Evolutionary conservation across 2,113 vertebrate species (phyloP), one percentile per base, ranked within the genome.

Genomic region (Raja brachyura): DNA sequence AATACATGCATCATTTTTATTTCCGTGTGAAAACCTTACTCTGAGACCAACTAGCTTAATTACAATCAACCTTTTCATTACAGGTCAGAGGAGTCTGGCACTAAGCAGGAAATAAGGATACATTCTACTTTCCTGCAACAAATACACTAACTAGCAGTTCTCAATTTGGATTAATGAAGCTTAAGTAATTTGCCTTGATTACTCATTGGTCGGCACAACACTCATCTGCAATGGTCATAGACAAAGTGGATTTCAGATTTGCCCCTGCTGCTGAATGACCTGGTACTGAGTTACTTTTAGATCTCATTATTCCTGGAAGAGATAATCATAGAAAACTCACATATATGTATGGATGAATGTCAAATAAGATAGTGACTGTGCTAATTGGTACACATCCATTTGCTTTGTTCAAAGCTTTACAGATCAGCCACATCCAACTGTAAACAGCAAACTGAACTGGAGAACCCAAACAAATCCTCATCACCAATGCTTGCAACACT

Each of bases 131-230:
- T 97, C 96, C 96, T 97, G 96, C 93, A 93, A 94, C 95, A 95
- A 95, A 94, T 93, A 94, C 70, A 73, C 94, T 94, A 96, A 96
- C 95, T 96, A 97, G 95, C 95, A 96, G 95, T 95, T 95, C 94
- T 97, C 94, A 96, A 96, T 96, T 97, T 96, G 97, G 97, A 96
- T 96, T 96, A 97, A 97, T 96, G 97, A 97, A 97, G 96, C 96
- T 97, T 96, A 97, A 97, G 96, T 48, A 0, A 92, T n/a, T n/a
- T 63, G 13, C n/a, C 5, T 88, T 31, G 83, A 18, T 63, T 88
- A n/a, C 59, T 88, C 28, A 88, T 31, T 88, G 59, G 59, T 31
- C 59, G n/a, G 13, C 14, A n/a, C 83, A 66, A 59, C 14, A n/a
- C 13, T 28, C 28, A 31, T 0, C 61, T 13, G 3, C 63, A 4